These are phyloP conservation scores for Ceratina calcarata DNA, from an alignment of 1,140 invertebrate species.

Conservation along the genomic window DNA sequence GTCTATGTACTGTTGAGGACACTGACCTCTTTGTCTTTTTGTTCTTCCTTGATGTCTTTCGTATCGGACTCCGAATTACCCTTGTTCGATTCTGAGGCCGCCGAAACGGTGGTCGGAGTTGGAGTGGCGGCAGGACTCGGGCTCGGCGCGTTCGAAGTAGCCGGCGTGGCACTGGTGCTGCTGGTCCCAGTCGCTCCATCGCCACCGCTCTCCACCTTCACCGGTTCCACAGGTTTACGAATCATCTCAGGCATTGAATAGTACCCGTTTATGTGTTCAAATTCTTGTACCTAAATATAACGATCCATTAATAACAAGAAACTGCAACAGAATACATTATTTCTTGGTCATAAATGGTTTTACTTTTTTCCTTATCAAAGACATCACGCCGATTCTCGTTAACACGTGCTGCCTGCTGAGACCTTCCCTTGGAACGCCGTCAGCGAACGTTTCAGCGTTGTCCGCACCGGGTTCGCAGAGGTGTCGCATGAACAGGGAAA, in stretches of 20 bases:
- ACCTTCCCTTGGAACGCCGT: conserved; percentile 99
- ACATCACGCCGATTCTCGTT: conserved; percentile 99
- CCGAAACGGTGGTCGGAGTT: conserved; percentile 78
- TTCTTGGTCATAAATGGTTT: not conserved
- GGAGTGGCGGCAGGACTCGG: conserved; percentile 82
- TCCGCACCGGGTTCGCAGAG: conserved; percentile 99
- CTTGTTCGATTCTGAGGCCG: conserved; percentile 66
- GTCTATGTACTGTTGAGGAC: not conserved
- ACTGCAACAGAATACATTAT: not conserved
- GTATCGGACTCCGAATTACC: conserved; percentile 64
- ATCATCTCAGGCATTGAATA: conserved; percentile 98
- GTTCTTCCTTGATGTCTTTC: conserved; percentile 80
- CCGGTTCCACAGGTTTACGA: conserved; percentile 87
- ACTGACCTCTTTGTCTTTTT: conserved; percentile 76
- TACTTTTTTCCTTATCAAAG: conserved; percentile 98
- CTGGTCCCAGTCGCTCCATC: conserved; percentile 77
- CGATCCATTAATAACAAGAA: not conserved
- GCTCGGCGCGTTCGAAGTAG: conserved; percentile 87
- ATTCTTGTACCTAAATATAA: conserved; percentile 90
- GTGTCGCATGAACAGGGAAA: conserved; percentile 99
- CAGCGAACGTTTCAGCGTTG: conserved; percentile 98
- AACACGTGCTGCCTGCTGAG: conserved; percentile 98
- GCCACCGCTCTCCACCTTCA: conserved; percentile 76
- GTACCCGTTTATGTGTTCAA: conserved; percentile 98
- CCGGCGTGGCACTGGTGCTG: conserved; percentile 83